Evolutionary conservation across 2,797 vertebrate species (phyloP).

Genomic region (Tenualosa ilisha): DNA sequence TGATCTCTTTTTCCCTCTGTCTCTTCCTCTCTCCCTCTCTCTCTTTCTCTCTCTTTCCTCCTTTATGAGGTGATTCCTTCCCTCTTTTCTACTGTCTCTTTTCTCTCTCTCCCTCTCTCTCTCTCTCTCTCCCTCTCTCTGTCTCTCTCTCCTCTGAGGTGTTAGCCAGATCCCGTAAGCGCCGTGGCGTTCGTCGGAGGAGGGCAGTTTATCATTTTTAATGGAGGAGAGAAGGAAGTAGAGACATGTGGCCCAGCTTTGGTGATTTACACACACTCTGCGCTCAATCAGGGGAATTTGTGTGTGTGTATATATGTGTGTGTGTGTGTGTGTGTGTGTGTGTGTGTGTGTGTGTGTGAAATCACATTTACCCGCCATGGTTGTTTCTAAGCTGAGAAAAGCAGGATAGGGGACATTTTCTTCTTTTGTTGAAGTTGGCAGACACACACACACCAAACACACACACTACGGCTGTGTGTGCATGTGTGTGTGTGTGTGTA

Average conservation of each 20-base stretch:
- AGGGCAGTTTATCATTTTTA: constrained; percentile 78
- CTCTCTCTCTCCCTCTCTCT: neutral
- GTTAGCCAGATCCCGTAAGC: neutral
- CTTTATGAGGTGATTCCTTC: neutral
- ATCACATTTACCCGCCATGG: neutral
- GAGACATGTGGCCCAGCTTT: constrained; percentile 63
- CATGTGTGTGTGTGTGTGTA: neutral
- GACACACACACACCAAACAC: neutral
- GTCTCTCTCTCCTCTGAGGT: neutral
- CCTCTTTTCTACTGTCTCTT: neutral
- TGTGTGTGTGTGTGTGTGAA: neutral
- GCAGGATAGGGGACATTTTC: neutral
- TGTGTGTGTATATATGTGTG: neutral
- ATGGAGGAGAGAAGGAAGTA: constrained; percentile 76
- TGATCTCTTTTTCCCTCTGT: neutral
- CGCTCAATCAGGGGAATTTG: constrained; percentile 19
- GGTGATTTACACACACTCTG: constrained; percentile 68
- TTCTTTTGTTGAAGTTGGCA: neutral
- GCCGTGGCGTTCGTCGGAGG: constrained; percentile 36
- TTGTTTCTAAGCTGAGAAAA: constrained; percentile 14
- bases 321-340: constrained; percentile 4
- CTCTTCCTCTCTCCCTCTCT: neutral
- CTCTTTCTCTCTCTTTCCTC: neutral
- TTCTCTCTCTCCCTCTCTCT: constrained; percentile 3
- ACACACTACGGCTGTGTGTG: neutral